These are phyloP conservation scores for Sinonovacula constricta DNA, from an alignment of 1,140 invertebrate species.

Conservation along the genomic window DNA sequence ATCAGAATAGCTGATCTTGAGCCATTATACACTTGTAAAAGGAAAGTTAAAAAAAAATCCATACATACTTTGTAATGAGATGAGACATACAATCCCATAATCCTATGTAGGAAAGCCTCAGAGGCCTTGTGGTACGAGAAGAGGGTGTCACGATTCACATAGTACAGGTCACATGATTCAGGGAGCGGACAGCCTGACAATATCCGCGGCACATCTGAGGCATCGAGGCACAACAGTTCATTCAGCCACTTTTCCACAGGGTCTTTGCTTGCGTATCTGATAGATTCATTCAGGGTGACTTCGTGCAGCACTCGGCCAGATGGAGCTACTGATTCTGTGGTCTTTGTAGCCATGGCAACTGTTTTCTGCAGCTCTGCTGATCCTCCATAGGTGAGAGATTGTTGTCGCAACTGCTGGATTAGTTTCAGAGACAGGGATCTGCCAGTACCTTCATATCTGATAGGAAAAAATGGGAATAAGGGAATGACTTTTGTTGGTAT, in stretches of 20 bases:
- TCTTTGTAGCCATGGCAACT: constrained; percentile 60
- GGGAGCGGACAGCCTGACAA: constrained; percentile 91
- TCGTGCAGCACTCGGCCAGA: constrained; percentile 79
- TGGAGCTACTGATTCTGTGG: constrained; percentile 53
- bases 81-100: constrained; percentile 96
- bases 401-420: constrained; percentile 90
- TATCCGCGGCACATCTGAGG: constrained; percentile 79
- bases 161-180: constrained; percentile 91
- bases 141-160: constrained; percentile 91
- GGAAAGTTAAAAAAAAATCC: no score
- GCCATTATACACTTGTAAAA: background rate
- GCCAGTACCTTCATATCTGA: constrained; percentile 98
- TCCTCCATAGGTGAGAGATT: constrained; percentile 79
- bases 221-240: constrained; percentile 94
- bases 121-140: constrained; percentile 99
- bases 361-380: constrained; percentile 63
- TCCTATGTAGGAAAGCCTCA: constrained; percentile 94
- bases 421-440: constrained; percentile 97
- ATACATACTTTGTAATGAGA: constrained; percentile 98
- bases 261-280: constrained; percentile 94
- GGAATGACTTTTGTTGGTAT: no score
- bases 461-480: no score
- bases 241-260: constrained; percentile 95
- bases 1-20: no score
- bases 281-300: constrained; percentile 91